These are phyloP conservation scores for Formica selysi DNA, from an alignment of 1,140 invertebrate species.

Conservation along the genomic window DNA sequence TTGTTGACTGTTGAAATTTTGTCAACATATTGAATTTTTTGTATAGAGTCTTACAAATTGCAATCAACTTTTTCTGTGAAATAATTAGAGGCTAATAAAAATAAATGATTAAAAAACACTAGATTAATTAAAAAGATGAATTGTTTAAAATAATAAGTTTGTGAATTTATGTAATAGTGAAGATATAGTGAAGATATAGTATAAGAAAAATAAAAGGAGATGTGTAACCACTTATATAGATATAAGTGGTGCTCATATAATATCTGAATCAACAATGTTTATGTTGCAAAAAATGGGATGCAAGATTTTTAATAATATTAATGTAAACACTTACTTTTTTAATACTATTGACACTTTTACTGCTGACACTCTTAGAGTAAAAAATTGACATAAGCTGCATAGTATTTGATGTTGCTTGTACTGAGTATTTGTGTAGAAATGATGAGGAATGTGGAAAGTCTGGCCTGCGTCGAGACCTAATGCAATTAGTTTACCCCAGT, in stretches of 20 bases:
- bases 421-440: conserved; percentile 25
- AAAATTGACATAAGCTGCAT: not conserved
- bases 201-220: not conserved
- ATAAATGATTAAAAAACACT: not conserved
- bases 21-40: not conserved
- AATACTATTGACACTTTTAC: conserved; percentile 28
- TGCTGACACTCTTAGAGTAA: conserved; percentile 8
- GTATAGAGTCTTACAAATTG: no score
- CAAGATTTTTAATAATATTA: not conserved
- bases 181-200: no score
- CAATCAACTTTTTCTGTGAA: not conserved
- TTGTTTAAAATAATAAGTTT: not conserved
- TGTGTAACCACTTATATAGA: not conserved
- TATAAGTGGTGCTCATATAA: no score
- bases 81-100: not conserved
- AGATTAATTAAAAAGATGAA: not conserved
- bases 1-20: no score
- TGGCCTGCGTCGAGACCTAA: conserved; percentile 72
- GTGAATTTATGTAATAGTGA: conserved; percentile 6
- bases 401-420: not conserved
- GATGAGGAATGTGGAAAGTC: conserved; percentile 37
- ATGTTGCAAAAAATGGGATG: not conserved
- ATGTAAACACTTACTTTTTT: conserved; percentile 3
- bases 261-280: not conserved
- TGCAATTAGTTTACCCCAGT: conserved; percentile 84